A percentile compares a stretch with the other conserved stretches of the same genome.
Conservation (phyloP, 2,113 vertebrate species). For the Erythrocebus patas region DNA sequence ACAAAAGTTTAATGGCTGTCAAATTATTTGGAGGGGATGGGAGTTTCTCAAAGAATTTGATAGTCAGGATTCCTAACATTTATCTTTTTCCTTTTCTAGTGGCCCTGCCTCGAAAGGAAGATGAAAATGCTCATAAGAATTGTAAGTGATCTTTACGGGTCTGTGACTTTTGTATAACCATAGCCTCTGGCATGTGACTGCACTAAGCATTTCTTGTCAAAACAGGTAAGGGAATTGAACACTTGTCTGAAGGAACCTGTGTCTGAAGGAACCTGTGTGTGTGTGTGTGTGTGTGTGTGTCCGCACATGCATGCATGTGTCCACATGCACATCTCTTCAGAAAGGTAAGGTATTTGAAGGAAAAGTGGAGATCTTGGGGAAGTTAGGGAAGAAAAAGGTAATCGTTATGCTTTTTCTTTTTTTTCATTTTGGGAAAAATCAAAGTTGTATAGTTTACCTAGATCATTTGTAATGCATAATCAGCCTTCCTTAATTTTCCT, state of each 20-base stretch:
- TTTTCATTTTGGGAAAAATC: not conserved
- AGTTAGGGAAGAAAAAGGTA: constrained; percentile 46
- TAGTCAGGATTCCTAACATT: constrained; percentile 76
- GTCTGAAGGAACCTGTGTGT: not conserved
- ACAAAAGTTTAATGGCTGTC: constrained; percentile 68
- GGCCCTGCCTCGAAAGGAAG: constrained; percentile 58
- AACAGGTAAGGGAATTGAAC: constrained; percentile 81
- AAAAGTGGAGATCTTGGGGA: constrained; percentile 48
- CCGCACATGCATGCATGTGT: not conserved
- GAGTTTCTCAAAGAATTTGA: constrained; percentile 68
- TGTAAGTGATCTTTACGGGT: constrained; percentile 83
- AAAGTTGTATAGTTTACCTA: not conserved
- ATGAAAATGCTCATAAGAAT: constrained; percentile 81
- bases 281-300: not conserved
- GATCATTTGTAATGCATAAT: not conserved
- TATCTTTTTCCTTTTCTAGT: constrained; percentile 75
- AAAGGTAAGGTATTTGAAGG: constrained; percentile 72
- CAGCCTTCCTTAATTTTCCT: not conserved
- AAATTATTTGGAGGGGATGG: constrained; percentile 47
- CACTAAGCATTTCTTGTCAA: constrained; percentile 80
- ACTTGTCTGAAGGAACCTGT: constrained; percentile 75
- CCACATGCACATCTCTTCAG: not conserved
- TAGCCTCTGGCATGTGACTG: constrained; percentile 77
- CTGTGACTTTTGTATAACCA: constrained; percentile 81
- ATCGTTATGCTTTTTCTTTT: constrained; percentile 24